phyloP scores from a whole-genome alignment of 2,888 invertebrate genomes.

The Rhagophthalmus giganteus region DNA sequence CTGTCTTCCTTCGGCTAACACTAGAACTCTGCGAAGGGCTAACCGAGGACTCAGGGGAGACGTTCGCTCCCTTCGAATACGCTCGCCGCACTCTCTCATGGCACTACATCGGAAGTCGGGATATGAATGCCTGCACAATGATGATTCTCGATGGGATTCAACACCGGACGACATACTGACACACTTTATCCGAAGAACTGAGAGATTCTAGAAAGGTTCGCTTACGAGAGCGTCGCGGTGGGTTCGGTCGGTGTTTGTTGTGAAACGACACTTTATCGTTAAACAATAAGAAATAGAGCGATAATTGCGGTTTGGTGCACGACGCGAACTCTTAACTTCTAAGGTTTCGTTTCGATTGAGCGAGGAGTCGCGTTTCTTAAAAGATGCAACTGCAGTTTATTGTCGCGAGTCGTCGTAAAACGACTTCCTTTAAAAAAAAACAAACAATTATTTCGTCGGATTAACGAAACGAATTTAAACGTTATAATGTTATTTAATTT shows the following conservation, averaged over 20 bases:
- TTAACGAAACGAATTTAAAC: not conserved
- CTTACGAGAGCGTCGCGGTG: slow-evolving; percentile 3
- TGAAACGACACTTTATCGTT: no score
- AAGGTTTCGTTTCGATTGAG: no score
- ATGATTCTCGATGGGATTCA: slow-evolving; percentile 29
- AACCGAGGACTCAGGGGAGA: slow-evolving; percentile 68
- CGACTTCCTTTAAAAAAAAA: not conserved
- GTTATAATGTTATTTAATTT: not conserved
- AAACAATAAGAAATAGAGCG: no score
- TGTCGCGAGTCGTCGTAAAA: not conserved
- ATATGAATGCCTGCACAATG: slow-evolving; percentile 38
- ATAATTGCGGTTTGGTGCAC: no score
- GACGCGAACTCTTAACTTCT: no score
- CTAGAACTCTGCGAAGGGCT: slow-evolving; percentile 70
- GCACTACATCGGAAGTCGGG: slow-evolving; percentile 40
- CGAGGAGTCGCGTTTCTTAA: no score
- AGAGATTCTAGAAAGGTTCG: slow-evolving; percentile 31
- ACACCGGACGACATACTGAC: slow-evolving; percentile 43
- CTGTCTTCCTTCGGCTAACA: slow-evolving; percentile 84
- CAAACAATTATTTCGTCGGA: not conserved
- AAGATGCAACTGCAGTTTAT: not conserved
- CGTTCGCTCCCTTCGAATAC: slow-evolving; percentile 68
- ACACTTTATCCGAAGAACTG: slow-evolving; percentile 39
- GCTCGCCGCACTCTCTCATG: slow-evolving; percentile 74
- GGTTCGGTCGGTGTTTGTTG: not conserved